phyloP scores from a whole-genome alignment of 2,888 invertebrate species.

The Cynaeus angustus region DNA sequence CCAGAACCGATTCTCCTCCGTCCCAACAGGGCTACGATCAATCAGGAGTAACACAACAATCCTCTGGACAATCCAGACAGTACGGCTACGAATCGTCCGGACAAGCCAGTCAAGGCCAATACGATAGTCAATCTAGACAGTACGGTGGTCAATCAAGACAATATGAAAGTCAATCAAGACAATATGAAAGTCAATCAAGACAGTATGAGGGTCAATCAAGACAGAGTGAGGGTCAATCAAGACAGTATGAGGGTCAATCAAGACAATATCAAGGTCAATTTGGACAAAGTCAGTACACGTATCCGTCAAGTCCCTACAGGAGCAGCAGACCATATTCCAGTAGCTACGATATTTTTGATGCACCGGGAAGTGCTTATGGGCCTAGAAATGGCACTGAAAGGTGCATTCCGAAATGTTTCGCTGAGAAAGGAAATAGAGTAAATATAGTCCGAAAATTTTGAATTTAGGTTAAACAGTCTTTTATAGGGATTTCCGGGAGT shows the following conservation, averaged over 20 bases:
- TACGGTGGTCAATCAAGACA: conserved; percentile 1
- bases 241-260: not conserved
- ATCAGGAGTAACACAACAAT: not conserved
- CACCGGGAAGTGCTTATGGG: conserved; percentile 70
- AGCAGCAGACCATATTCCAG: conserved; percentile 68
- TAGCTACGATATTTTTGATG: conserved; percentile 72
- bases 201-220: not conserved
- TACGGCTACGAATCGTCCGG: not conserved
- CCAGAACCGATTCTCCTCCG: conserved; percentile 19
- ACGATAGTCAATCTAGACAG: conserved; percentile 7
- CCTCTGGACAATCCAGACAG: conserved; percentile 1
- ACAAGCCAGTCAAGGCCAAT: not conserved
- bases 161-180: conserved; percentile 18
- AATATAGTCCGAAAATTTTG: conserved; percentile 54
- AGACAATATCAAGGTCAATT: conserved; percentile 24
- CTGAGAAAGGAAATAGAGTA: conserved; percentile 89
- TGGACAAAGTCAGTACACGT: conserved; percentile 59
- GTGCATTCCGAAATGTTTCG: conserved; percentile 90
- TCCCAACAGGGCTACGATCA: not conserved
- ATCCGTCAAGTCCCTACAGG: conserved; percentile 64
- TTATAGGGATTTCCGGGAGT: conserved; percentile 83
- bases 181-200: not conserved
- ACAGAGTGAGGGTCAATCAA: conserved; percentile 10
- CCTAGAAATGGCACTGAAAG: conserved; percentile 76
- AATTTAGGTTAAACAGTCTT: not conserved